A percentile compares a stretch with the other conserved stretches of the same genome.
These are phyloP conservation scores for Tinea pellionella DNA, from an alignment of 2,888 invertebrate genomes.

Conservation along the genomic window DNA sequence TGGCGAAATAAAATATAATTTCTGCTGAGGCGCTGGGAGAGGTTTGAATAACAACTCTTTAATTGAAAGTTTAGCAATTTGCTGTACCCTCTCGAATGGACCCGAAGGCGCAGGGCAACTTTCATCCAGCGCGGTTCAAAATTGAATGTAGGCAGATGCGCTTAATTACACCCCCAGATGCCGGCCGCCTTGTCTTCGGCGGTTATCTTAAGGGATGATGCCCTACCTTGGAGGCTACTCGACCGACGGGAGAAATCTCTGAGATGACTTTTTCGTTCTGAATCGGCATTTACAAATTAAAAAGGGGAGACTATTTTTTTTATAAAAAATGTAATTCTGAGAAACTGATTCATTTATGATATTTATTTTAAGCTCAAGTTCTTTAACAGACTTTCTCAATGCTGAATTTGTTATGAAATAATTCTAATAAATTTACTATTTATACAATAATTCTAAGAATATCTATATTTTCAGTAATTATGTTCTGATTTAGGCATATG, in stretches of 20 bases:
- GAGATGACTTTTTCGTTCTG: slow-evolving; percentile 38
- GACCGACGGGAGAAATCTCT: slow-evolving; percentile 2
- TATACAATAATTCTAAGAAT: too few species aligned
- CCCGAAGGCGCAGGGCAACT: slow-evolving; percentile 57
- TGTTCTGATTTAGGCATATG: too few species aligned
- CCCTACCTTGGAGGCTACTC: slow-evolving; percentile 21
- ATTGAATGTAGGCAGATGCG: slow-evolving; percentile 69
- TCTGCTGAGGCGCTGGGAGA: slow-evolving; percentile 46
- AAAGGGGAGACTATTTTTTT: background rate
- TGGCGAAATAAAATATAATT: slow-evolving; percentile 64
- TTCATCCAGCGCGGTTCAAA: slow-evolving; percentile 64
- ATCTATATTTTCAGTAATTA: too few species aligned
- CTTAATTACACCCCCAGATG: slow-evolving; percentile 67
- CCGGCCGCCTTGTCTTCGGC: slow-evolving; percentile 37
- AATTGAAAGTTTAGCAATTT: slow-evolving; percentile 71
- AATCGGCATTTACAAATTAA: slow-evolving; percentile 23
- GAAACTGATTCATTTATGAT: background rate
- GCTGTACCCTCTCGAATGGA: slow-evolving; percentile 65
- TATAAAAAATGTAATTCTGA: background rate
- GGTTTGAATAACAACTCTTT: slow-evolving; percentile 70
- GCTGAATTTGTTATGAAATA: background rate
- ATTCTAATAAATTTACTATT: too few species aligned
- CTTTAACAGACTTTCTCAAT: background rate
- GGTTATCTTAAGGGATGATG: slow-evolving; percentile 14
- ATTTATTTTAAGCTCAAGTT: background rate